A percentile compares a stretch with the other conserved stretches of the same genome.
Evolutionary conservation across 1,140 invertebrate genomes (phyloP).

Genomic region (Leptopilina boulardi): DNA sequence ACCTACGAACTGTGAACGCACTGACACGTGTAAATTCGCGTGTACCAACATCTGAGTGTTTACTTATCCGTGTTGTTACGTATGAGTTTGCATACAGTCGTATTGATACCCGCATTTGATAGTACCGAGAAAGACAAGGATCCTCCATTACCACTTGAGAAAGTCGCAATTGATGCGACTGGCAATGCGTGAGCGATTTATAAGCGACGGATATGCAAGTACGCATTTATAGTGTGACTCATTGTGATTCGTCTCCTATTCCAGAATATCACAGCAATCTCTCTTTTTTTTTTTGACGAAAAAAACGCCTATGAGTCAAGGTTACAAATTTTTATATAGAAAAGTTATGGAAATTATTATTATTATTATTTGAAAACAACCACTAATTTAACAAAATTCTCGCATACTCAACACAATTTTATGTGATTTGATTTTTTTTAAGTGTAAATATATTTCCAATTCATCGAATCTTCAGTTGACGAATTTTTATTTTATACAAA

Average conservation of each 20-base stretch:
- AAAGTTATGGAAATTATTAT: no score
- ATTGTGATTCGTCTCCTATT: conserved; percentile 34
- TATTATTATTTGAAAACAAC: no score
- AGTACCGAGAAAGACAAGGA: conserved; percentile 54
- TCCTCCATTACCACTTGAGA: conserved; percentile 64
- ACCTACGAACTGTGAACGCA: background rate
- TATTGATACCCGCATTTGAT: conserved; percentile 55
- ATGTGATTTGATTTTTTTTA: no score
- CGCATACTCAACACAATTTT: no score
- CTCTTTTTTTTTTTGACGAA: no score
- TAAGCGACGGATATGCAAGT: conserved; percentile 49
- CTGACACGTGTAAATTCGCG: conserved; percentile 19
- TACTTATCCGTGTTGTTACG: conserved; percentile 18
- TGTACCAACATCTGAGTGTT: background rate
- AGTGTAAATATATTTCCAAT: no score
- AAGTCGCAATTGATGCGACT: conserved; percentile 48
- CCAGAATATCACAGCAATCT: conserved; percentile 1
- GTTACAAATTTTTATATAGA: no score
- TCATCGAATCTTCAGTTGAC: no score
- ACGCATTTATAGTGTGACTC: conserved; percentile 44
- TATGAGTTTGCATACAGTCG: conserved; percentile 14
- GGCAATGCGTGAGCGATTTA: conserved; percentile 53
- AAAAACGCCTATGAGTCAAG: no score
- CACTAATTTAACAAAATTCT: no score
- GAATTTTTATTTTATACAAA: no score